Evolutionary conservation across 2,113 vertebrate genomes (phyloP).

Genomic region (Rhabdornis inornatus): DNA sequence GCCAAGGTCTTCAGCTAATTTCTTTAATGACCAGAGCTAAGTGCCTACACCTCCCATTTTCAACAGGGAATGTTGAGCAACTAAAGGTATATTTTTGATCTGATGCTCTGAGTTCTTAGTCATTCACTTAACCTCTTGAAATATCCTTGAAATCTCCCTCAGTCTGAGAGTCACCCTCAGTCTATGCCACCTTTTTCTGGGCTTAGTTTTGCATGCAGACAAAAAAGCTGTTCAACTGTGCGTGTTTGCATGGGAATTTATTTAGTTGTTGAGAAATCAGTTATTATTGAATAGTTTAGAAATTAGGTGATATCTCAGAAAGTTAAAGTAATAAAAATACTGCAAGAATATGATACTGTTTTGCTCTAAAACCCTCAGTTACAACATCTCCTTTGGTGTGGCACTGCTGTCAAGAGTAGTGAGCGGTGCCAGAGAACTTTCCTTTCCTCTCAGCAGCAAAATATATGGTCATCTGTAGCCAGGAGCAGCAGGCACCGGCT

Average conservation of each 20-base stretch:
- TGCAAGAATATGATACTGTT: neutral
- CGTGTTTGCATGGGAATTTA: neutral
- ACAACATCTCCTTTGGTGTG: neutral
- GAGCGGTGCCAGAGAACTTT: neutral
- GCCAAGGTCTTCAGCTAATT: neutral
- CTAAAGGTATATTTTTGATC: neutral
- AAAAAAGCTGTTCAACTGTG: neutral
- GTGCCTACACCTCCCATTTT: neutral
- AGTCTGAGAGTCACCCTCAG: neutral
- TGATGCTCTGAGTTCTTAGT: neutral
- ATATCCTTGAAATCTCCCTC: neutral
- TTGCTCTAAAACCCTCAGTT: neutral
- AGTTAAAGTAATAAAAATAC: neutral
- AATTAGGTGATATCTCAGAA: neutral
- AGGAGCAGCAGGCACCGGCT: rapidly evolving
- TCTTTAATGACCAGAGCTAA: neutral
- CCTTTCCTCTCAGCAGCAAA: neutral
- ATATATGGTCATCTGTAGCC: neutral
- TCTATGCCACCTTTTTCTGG: neutral
- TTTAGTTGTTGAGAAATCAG: neutral
- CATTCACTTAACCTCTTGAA: neutral
- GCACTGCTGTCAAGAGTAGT: neutral
- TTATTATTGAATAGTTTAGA: neutral
- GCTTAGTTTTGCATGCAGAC: neutral
- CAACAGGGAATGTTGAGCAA: neutral